Evolutionary conservation across 2,113 vertebrate genomes (phyloP).

Genomic region (Nipponia nippon): DNA sequence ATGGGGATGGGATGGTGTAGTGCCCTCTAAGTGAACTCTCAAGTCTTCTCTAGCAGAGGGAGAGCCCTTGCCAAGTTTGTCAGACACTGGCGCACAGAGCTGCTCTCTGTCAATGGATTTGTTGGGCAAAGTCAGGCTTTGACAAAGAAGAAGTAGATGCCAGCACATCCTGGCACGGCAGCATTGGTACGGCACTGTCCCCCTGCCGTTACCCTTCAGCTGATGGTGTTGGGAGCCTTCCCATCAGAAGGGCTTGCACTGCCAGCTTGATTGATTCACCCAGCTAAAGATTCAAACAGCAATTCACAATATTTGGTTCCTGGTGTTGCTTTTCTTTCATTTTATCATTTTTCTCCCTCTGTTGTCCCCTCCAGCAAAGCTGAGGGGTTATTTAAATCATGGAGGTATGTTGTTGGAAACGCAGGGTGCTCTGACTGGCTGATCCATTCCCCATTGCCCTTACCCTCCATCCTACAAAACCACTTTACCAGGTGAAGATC

Average conservation of each 20-base stretch:
- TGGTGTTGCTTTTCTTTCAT: not conserved
- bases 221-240: not conserved
- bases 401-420: not conserved
- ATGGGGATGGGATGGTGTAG: not conserved
- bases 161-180: not conserved
- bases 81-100: not conserved
- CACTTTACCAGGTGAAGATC: not conserved
- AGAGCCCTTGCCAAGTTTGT: constrained; percentile 30
- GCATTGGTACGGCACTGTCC: not conserved
- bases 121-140: constrained; percentile 12
- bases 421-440: not conserved
- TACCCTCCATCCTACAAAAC: not conserved
- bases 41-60: not conserved
- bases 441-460: not conserved
- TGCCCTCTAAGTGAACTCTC: constrained; percentile 46
- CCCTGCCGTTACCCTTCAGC: not conserved
- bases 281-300: not conserved
- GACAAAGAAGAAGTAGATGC: not conserved
- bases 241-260: not conserved
- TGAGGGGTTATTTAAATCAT: not conserved
- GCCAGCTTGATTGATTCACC: constrained; percentile 11
- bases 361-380: not conserved
- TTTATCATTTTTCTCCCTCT: not conserved
- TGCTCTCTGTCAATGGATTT: not conserved
- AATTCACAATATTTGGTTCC: not conserved